Evolutionary conservation across 1,140 invertebrate species (phyloP), one percentile per base, ranked within the genome.

Genomic region (Hypothenemus hampei): DNA sequence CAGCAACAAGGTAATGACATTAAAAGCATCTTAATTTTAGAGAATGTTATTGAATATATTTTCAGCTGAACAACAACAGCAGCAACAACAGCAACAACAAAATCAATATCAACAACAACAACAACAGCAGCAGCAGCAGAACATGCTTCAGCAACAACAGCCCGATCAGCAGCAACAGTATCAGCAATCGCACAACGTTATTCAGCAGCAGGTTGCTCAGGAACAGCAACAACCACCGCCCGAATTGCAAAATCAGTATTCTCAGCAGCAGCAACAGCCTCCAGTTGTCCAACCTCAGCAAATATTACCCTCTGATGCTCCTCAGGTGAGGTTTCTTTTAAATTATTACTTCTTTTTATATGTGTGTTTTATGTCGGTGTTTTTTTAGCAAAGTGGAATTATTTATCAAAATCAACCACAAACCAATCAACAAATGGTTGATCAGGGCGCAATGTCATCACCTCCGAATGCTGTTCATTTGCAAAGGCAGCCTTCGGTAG

Each of bases 21-120:
- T 31, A 31, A 11, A n/a, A n/a, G 11, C 2, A 11, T 15, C 36
- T n/a, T 2, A 13, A n/a, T 39, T 39, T 19, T 15, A 39, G 15
- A 37, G 36, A 39, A 1, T 15, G 8, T 39, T 39, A 1, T 39
- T 19, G 36, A n/a, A 39, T 8, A n/a, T 22, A 5, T 23, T 29
- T 47, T 46, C 49, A 55, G 43, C 29, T 20, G 52, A 55, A 11
- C 52, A 55, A 46, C 41, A 51, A 15, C 64, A 78, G 69, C 63
- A 68, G 62, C 60, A 74, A 65, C 51, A 77, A 70, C 65, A 77
- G 69, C 59, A 77, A 68, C 58, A 73, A 59, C 58, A 72, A 33
- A 19, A 20, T 23, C 47, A 41, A 43, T 54, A 57, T 21, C 72
- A 71, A n/a, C 69, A 71, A 49, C 76, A 77, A 40, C 73, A 71